Evolutionary conservation across 2,888 invertebrate genomes (phyloP), one percentile per base, ranked within the genome.

Genomic region (Clepsis dumicolana): DNA sequence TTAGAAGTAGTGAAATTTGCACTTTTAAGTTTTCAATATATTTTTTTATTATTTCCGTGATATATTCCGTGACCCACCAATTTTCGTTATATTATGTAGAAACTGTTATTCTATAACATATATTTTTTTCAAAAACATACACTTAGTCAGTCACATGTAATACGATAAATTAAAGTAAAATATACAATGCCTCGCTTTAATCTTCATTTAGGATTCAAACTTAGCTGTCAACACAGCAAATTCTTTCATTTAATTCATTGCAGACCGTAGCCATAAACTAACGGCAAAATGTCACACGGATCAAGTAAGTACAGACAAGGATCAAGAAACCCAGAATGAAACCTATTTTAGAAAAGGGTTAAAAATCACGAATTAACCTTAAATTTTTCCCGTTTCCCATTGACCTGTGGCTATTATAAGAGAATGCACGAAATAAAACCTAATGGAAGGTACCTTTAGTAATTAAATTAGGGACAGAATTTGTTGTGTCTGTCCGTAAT

Each of bases 391-490:
- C 29, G 38, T 54, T 44, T 16, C 52, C 67, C 38, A 57, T 57
- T 24, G 56, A 16, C 24, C 54, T 57, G 56, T 41, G 67, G 62
- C 62, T 63, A 59, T 59, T 59, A 66, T 66, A 66, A 70, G 57
- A 61, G 64, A 66, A 59, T 66, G 53, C 56, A 60, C 65, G 66
- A 62, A 68, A 66, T 65, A 68, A 71, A 70, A 53, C 59, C 68
- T 64, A 75, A 74, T 72, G 72, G 70, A 74, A 74, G 73, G 75
- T 70, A 74, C 73, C 69, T 74, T 74, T 65, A 70, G 72, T 75
- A 79, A 81, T 79, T 80, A 79, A 77, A 80, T 80, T 73, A 75
- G 64, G 69, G 72, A 70, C 71, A 69, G 75, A 77, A 78, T 74
- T 72, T 68, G 57, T 56, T 50, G 35, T 60, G 41, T 38, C 50